phyloP scores from a whole-genome alignment of 2,797 vertebrate species.

The Platalea minor region DNA sequence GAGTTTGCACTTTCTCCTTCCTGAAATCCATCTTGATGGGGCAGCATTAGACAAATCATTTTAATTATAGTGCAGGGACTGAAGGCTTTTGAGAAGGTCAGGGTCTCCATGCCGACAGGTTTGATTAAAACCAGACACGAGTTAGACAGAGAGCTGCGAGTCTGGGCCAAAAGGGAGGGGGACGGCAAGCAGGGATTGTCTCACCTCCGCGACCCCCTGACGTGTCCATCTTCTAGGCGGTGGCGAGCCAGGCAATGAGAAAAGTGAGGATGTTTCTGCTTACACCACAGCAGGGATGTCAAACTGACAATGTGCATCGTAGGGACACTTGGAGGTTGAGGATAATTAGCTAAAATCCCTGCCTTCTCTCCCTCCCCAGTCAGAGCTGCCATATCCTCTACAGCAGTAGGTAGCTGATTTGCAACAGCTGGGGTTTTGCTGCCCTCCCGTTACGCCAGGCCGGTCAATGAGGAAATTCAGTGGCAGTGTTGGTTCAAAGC shows the following conservation, averaged over 20 bases:
- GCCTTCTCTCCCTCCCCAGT: not conserved
- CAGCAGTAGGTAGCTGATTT: not conserved
- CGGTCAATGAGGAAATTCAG: not conserved
- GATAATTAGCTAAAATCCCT: not conserved
- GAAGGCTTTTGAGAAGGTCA: not conserved
- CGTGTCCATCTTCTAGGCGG: fast-evolving
- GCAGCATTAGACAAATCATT: not conserved
- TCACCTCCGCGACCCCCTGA: not conserved
- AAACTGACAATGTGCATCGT: not conserved
- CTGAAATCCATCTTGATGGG: not conserved
- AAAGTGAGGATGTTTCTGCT: not conserved
- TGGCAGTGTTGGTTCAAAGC: not conserved
- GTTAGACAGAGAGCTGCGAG: not conserved
- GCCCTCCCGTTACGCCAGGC: fast-evolving
- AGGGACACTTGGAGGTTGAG: not conserved
- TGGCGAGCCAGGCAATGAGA: not conserved
- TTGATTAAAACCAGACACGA: not conserved
- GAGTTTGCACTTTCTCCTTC: not conserved
- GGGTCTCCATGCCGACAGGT: not conserved
- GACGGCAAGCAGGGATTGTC: not conserved
- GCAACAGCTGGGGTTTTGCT: not conserved
- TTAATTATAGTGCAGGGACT: not conserved
- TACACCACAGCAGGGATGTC: not conserved
- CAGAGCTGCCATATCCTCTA: not conserved
- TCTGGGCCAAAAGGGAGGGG: not conserved